Conservation (phyloP, 2,888 invertebrate genomes). For the Polymixis flavicincta region DNA sequence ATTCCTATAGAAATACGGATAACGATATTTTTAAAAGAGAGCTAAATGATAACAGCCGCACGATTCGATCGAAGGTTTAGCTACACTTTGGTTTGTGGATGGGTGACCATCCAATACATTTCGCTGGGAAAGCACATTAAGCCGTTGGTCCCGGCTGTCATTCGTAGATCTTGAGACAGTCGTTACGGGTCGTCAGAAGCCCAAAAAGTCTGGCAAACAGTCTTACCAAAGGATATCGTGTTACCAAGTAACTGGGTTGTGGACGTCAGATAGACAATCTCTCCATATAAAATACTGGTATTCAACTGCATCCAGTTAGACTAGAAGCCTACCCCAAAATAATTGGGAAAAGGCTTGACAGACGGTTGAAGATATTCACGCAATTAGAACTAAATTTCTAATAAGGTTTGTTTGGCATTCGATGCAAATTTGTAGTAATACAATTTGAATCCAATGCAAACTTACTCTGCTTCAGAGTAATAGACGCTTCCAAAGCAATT, state of each 20-base stretch:
- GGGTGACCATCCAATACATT: neutral
- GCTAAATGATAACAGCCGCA: neutral
- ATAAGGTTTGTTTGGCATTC: constrained; percentile 43
- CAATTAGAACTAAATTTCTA: constrained; percentile 44
- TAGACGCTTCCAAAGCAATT: constrained; percentile 57
- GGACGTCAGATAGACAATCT: neutral
- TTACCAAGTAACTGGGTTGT: neutral
- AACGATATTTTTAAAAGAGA: constrained; percentile 1
- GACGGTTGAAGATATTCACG: constrained; percentile 9
- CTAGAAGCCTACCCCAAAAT: neutral
- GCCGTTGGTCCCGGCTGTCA: neutral
- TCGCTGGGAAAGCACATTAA: too few relatives aligned
- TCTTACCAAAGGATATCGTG: neutral
- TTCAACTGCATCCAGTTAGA: neutral
- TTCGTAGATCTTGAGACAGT: neutral
- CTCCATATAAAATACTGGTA: neutral
- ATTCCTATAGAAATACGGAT: neutral
- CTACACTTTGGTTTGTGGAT: neutral
- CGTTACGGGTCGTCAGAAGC: neutral
- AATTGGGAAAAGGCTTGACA: neutral
- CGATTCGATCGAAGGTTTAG: too few relatives aligned
- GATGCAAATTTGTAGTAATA: constrained; percentile 51
- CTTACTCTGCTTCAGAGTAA: constrained; percentile 42
- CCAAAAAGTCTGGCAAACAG: neutral
- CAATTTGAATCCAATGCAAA: constrained; percentile 60